Base-by-base conservation (phyloP, 2,888 invertebrate species). In the Thymelicus acteon region DNA sequence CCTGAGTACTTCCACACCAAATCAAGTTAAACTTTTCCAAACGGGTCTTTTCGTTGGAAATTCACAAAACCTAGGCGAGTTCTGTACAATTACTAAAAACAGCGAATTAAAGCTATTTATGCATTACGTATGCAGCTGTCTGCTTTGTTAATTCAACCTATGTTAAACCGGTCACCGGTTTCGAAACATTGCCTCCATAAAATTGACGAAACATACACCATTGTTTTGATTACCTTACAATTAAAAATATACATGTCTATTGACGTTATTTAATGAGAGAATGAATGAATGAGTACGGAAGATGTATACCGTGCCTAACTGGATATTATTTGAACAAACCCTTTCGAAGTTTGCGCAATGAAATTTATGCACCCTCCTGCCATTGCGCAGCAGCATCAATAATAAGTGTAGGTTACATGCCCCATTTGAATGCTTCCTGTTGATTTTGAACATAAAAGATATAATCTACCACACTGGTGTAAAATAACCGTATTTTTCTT, bases 381-480 rank as follows among this genome's bases (percentile, higher is more conserved):
- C 79, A 82, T 81, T 80, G 76, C 79, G 80, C 78, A 75, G 80
- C 81, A 85, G 90, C 92, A 87, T 90, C 91, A 88, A 89, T 89
- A 89, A 88, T 91, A 93, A 93, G 92, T 93, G 89, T 93, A 91
- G 92, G 93, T 93, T 93, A 93, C 91, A 93, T 92, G 92, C 92
- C 89, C 92, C 92, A 93, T 93, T 93, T 92, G 88, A 87, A 92
- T 85, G 90, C 88, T 92, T 93, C 93, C 93, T 92, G 93, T 93
- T 92, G 93, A 92, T 92, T 92, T 93, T 92, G 83, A 89, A 85
- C 89, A 92, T 91, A 90, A 92, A 91, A 90, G 92, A 92, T 93
- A 92, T 92, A 92, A 93, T 92, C 92, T 93, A 92, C 93, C 93
- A 84, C 93, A 90, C 81, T 91, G 87, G 92, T 91, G 92, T 92